Base-by-base conservation (phyloP, 2,888 invertebrate species). In the Ecliptopera silaceata region DNA sequence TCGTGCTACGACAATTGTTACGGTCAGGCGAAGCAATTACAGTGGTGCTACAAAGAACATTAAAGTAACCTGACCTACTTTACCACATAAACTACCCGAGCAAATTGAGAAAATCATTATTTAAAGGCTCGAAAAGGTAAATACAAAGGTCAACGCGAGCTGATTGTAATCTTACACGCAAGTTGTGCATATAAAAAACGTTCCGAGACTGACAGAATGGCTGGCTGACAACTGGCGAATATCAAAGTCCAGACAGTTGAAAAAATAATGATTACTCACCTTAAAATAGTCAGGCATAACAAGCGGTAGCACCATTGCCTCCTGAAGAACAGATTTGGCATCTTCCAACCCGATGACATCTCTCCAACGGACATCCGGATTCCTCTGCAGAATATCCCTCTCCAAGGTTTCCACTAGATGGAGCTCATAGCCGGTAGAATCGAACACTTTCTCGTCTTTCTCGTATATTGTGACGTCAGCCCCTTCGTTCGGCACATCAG, bases 251-350 rank as follows among this genome's bases (percentile, higher is more conserved):
- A 34, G 5, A 3, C 12, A 32, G 12, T n/a, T 1, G 5, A 12
- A 34, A 34, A 13, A 0, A 1, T 18, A 26, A 13, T 4, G 20
- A 31, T 29, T 34, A 36, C 46, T 41, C 1, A 93, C 95, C 90
- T 95, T 96, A 79, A 97, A 97, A 84, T 96, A 97, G 74, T 97
- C 96, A 0, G 97, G 97, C 93, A 97, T 96, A 57, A 96, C 94
- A 26, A 96, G 93, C 0, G 97, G 97, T 63, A 97, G 83, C 0
- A 97, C 97, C 66, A 97, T 95, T 1, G 97, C 97, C 80, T 97
- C 97, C 77, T 97, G 96, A 34, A 95, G 80, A 57, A 97, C 93
- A 20, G 95, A 91, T 74, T 96, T 96, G 0, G 95, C 96, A 69
- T 95, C 95, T 55, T 93, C 93, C 45, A 96, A 86, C 1, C 95